Conservation (phyloP, 2,888 invertebrate species). For the Tenthredo notha region DNA sequence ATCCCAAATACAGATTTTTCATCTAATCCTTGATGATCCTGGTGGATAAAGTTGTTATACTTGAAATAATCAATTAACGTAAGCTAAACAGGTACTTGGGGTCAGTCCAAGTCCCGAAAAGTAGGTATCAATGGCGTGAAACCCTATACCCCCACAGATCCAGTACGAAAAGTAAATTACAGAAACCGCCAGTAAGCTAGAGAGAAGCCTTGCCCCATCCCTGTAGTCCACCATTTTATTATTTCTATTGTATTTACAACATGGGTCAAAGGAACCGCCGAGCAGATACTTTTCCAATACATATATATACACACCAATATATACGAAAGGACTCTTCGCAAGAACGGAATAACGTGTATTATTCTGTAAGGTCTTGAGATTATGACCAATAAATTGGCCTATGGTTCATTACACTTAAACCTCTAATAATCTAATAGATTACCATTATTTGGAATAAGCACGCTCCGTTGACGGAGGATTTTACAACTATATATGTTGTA, state of each 20-base stretch:
- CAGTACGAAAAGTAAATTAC: not conserved
- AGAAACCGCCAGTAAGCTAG: slow-evolving; percentile 22
- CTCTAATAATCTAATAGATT: slow-evolving; percentile 78
- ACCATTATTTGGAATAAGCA: slow-evolving; percentile 77
- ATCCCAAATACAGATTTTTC: not conserved
- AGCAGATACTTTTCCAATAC: not conserved
- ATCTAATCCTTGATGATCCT: slow-evolving; percentile 39
- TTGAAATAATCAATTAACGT: slow-evolving; percentile 50
- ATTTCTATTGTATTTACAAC: not conserved
- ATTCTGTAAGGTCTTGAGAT: slow-evolving; percentile 63
- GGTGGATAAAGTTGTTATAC: slow-evolving; percentile 48
- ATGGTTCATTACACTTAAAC: slow-evolving; percentile 78
- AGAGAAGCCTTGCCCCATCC: not conserved
- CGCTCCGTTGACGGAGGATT: slow-evolving; percentile 71
- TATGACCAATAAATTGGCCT: slow-evolving; percentile 77
- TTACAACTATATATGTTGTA: not conserved
- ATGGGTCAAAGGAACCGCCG: slow-evolving; percentile 44
- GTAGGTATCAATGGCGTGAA: slow-evolving; percentile 43
- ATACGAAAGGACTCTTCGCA: slow-evolving; percentile 1
- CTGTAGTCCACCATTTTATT: slow-evolving; percentile 21
- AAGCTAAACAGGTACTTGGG: slow-evolving; percentile 37
- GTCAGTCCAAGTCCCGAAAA: not conserved
- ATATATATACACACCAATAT: not conserved
- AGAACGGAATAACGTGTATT: slow-evolving; percentile 23
- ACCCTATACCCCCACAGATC: slow-evolving; percentile 36